Base-by-base conservation (phyloP, 2,113 vertebrate genomes). In the Sorex araneus region DNA sequence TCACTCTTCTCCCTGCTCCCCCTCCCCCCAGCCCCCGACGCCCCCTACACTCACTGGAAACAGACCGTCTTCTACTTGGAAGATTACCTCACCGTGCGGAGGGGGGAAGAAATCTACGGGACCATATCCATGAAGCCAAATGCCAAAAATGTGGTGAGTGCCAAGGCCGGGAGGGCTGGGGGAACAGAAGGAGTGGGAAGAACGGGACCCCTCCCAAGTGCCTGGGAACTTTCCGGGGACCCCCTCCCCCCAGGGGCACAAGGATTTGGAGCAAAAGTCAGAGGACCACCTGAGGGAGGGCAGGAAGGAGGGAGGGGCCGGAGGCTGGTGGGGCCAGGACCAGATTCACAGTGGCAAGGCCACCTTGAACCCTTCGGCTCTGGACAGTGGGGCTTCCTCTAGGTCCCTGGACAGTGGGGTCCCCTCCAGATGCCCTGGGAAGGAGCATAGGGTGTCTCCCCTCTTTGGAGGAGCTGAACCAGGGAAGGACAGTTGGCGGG, bases 41-140 rank as follows among this genome's bases (percentile, higher is more conserved):
- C 99, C 74, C 98, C 99, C 3, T 99, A 99, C 96, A 99, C 99
- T 60, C 99, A 99, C 97, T 99, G 99, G 99, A 99, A 99, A 96
- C 99, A 99, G 98, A 99, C 99, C 0, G 99, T 99, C 75, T 99
- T 99, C 98, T 99, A 99, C 97, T 95, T 99, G 96, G 99, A 99
- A 97, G 99, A 99, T 88, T 99, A 99, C 95, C 97, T 99, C 97
- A 99, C 99, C 6, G 99, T 99, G 84, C 98, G 99, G 93, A 97
- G 98, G 94, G 99, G 99, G 91, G 99, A 99, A 95, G 99, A 99
- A 96, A 98, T 99, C n/a, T 98, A 97, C 12, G 99, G 99, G 84
- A 99, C 98, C 75, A 98, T 99, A 95, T 98, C 98, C 89, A 99
- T 99, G 99, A 99, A 99, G 96, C 99, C 99, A 96, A 99, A 99